Base-by-base conservation (phyloP, 2,797 vertebrate genomes). In the Silurus aristotelis region DNA sequence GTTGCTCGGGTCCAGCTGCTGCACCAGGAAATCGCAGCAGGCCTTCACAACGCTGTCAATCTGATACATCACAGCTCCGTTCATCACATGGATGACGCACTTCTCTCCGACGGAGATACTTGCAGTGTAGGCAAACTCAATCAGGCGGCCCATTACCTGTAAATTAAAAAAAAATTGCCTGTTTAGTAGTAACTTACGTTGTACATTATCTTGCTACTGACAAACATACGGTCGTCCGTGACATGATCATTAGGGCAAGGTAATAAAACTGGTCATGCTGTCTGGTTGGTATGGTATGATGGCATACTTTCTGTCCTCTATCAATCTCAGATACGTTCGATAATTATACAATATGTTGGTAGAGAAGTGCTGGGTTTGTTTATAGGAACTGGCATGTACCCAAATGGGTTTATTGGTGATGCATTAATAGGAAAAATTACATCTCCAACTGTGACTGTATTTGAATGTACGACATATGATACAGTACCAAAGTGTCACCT, bases 51-150 rank as follows among this genome's bases (percentile, higher is more conserved):
- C 98, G 1, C 97, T 97, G 94, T 99, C 98, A 5, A 99, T 98
- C 94, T 99, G 98, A 93, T 99, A 99, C 97, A 99, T 98, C 91
- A 98, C 97, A 0, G 98, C 98, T 0, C 97, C 98, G 1, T 97
- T 98, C 97, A 99, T 97, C 87, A 99, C 96, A 0, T 97, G 97
- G 85, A 99, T 95, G 86, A 99, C 98, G 0, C 98, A 99, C 90
- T 96, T 97, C 93, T 99, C 98, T 0, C 98, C 98, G 55, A 99
- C 96, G 0, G 97, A 96, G 91, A 99, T 97, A 91, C 97, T 97
- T n/a, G 98, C 97, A 0, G 98, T 98, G 94, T 98, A 99, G 79
- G 98, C 97, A 12, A 98, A 98, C 91, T 99, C 98, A 0, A 99
- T 96, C 87, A 98, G 92, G 0, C 97, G 90, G 48, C 97, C 96